Conservation (phyloP, 2,797 vertebrate species). For the Sebastes oblongus region DNA sequence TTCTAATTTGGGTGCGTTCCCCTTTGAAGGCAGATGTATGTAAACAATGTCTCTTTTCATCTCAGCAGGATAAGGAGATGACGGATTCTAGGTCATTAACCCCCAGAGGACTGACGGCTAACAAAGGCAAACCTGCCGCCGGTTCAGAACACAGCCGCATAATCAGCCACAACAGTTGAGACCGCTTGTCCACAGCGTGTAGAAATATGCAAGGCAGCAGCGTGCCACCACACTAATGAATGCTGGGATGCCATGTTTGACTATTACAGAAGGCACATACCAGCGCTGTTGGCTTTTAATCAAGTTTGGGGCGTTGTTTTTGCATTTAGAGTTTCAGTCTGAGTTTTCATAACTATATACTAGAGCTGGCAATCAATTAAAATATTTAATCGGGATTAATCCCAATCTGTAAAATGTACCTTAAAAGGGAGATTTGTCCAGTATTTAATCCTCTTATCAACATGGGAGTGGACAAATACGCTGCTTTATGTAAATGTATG, state of each 20-base stretch:
- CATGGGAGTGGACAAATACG: too few relatives aligned
- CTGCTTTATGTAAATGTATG: too few relatives aligned
- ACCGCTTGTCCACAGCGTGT: neutral
- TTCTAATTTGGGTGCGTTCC: slow-evolving; percentile 57
- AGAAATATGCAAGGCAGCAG: neutral
- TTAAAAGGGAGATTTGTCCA: too few relatives aligned
- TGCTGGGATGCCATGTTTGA: neutral
- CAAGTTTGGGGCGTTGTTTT: neutral
- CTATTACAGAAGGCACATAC: neutral
- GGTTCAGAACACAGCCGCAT: neutral
- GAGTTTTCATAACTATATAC: neutral
- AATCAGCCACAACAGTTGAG: slow-evolving; percentile 6
- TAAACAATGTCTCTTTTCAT: slow-evolving; percentile 72
- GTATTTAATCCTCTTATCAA: too few relatives aligned
- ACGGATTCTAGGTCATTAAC: slow-evolving; percentile 65
- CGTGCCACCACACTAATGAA: neutral
- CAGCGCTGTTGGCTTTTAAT: neutral
- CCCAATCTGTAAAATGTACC: too few relatives aligned
- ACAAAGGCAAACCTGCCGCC: slow-evolving; percentile 43
- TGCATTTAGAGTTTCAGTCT: neutral
- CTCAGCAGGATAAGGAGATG: slow-evolving; percentile 52
- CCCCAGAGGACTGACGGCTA: slow-evolving; percentile 45
- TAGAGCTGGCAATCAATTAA: neutral
- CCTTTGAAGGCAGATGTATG: slow-evolving; percentile 67
- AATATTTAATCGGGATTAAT: too few relatives aligned